These are phyloP conservation scores for Fragum fragum DNA, from an alignment of 2,888 invertebrate species.

Conservation along the genomic window DNA sequence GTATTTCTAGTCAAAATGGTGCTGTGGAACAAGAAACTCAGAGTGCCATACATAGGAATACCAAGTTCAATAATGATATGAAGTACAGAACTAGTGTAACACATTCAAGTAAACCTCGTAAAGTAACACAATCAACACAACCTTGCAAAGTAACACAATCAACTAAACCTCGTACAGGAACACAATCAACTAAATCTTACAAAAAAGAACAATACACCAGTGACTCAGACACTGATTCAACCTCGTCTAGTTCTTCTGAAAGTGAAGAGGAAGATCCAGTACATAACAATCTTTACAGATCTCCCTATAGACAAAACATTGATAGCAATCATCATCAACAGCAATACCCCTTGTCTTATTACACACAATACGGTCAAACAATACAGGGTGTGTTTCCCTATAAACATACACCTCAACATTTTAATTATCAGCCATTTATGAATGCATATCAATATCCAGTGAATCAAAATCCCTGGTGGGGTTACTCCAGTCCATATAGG, in stretches of 20 bases:
- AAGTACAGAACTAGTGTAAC: too few relatives aligned
- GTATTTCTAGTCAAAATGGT: too few relatives aligned
- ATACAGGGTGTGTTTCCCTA: not conserved
- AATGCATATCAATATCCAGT: not conserved
- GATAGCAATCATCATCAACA: not conserved
- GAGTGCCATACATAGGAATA: too few relatives aligned
- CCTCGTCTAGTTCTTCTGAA: not conserved
- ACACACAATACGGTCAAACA: not conserved
- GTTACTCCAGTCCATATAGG: not conserved
- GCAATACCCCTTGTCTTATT: not conserved
- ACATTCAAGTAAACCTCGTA: too few relatives aligned
- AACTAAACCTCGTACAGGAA: too few relatives aligned
- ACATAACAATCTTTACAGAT: not conserved
- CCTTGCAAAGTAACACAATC: too few relatives aligned
- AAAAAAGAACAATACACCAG: not conserved
- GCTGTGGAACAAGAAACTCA: too few relatives aligned
- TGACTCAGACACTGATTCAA: slow-evolving; percentile 26
- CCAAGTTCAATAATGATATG: too few relatives aligned
- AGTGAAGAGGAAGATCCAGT: not conserved
- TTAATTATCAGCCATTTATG: not conserved
- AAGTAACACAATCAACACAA: too few relatives aligned
- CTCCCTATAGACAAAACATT: not conserved
- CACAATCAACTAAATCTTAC: not conserved
- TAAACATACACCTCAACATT: not conserved
- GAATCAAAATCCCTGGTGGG: not conserved